Percentiles rank a stretch among this genome's conserved stretches.
Conservation (phyloP, 2,113 vertebrate genomes). For the Ancistrus triradiatus region DNA sequence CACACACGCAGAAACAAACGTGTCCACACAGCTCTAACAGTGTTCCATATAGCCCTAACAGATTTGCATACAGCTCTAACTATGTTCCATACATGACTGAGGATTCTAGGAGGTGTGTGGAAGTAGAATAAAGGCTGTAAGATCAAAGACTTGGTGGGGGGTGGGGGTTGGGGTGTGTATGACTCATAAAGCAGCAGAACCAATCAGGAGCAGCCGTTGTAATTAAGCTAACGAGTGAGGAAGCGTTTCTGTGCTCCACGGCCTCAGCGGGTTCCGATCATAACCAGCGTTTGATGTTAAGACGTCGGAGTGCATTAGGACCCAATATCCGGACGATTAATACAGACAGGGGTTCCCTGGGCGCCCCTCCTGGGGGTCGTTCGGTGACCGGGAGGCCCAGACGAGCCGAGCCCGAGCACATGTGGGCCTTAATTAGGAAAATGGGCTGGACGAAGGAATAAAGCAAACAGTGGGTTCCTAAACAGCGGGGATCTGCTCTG, state of each 20-base stretch:
- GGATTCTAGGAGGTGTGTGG: too few species aligned
- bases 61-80: too few species aligned
- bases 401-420: conserved; percentile 40
- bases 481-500: conserved; percentile 24
- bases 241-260: not conserved
- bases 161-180: too few species aligned
- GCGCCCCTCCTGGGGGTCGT: conserved; percentile 22
- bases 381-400: conserved; percentile 20
- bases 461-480: conserved; percentile 32
- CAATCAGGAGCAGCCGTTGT: not conserved
- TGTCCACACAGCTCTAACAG: too few species aligned
- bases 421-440: conserved; percentile 42
- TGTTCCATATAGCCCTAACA: too few species aligned
- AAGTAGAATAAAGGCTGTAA: too few species aligned
- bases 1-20: not conserved
- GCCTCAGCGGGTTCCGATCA: conserved; percentile 10
- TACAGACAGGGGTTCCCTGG: conserved; percentile 15
- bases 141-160: too few species aligned
- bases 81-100: too few species aligned
- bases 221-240: not conserved
- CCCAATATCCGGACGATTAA: conserved; percentile 11
- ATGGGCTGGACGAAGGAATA: conserved; percentile 36
- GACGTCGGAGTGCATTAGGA: not conserved
- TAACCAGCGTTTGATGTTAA: conserved; percentile 10
- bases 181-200: too few species aligned